Percentiles rank a stretch among this genome's conserved stretches.
Evolutionary conservation across 1,140 invertebrate genomes (phyloP).

Genomic region (Hycleus cichorii): DNA sequence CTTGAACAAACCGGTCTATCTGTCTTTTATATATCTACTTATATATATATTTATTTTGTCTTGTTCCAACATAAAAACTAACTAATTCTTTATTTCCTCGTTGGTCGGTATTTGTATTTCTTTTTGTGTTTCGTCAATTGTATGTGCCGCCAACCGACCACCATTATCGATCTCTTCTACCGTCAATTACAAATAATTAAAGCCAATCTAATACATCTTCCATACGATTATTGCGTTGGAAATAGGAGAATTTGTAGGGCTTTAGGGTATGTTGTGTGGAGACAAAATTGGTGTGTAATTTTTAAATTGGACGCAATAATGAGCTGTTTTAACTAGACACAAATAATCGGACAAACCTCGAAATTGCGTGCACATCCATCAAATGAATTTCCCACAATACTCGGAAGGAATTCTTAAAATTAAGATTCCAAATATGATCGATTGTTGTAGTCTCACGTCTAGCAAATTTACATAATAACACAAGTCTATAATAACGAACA

Average conservation of each 20-base stretch:
- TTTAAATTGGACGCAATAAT: too few relatives aligned
- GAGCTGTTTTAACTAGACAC: too few relatives aligned
- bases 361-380: too few relatives aligned
- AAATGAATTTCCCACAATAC: too few relatives aligned
- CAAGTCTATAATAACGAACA: not conserved
- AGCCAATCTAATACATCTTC: too few relatives aligned
- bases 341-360: too few relatives aligned
- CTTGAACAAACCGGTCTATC: not conserved
- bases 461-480: not conserved
- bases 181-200: slow-evolving; percentile 30
- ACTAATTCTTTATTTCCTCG: slow-evolving; percentile 24
- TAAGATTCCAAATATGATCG: slow-evolving; percentile 3
- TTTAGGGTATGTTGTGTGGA: too few relatives aligned
- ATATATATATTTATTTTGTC: not conserved
- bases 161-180: slow-evolving; percentile 24
- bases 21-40: not conserved
- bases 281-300: too few relatives aligned
- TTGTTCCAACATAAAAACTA: not conserved
- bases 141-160: slow-evolving; percentile 23
- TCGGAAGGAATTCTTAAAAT: not conserved
- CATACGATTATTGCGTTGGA: too few relatives aligned
- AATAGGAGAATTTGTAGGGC: too few relatives aligned
- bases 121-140: not conserved
- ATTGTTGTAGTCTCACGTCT: slow-evolving; percentile 1
- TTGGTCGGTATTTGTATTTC: not conserved